Evolutionary conservation across 2,113 vertebrate genomes (phyloP), one percentile per base, ranked within the genome.

Genomic region (Scomber japonicus): DNA sequence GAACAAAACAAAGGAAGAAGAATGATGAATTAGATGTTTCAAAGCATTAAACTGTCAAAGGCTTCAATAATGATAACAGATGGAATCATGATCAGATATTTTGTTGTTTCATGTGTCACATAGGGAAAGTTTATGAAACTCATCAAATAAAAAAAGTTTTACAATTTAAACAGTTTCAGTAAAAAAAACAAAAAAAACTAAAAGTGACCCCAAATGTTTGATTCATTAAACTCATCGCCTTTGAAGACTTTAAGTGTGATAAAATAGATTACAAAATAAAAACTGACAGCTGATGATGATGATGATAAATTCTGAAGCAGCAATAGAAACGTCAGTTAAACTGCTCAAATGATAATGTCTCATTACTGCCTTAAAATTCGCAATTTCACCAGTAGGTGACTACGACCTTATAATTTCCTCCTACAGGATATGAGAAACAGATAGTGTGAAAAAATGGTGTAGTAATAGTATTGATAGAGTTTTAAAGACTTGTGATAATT

Each of bases 1-100:
- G 71, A 45, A 51, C 3, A 31, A 77, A 73, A 71, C 16, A 82
- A 55, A 85, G 62, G 21, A 57, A 79, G 35, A 65, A 71, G 48
- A 84, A 24, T 59, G 31, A 84, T 3, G 35, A 40, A 40, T 40
- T 40, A 40, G 35, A 40, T 40, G 72, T 27, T 74, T 48, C 30
- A 81, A 79, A 72, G 66, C 60, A 80, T 51, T 68, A 83, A 82
- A 77, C 50, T 50, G 75, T 80, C 65, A 78, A 79, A 71, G 78
- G 81, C 72, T 77, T 82, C 49, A 12, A 75, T 62, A 81, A 27
- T 11, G 13, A 21, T 54, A 68, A 73, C 45, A 46, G 51, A 56
- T 53, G 50, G 71, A 84, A 63, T 16, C 30, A 57, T 17, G 3
- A 80, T 66, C 24, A 30, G 11, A 59, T 8, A 51, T 44, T 56